Evolutionary conservation across 2,113 vertebrate species (phyloP).

Genomic region (Mustelus asterias): DNA sequence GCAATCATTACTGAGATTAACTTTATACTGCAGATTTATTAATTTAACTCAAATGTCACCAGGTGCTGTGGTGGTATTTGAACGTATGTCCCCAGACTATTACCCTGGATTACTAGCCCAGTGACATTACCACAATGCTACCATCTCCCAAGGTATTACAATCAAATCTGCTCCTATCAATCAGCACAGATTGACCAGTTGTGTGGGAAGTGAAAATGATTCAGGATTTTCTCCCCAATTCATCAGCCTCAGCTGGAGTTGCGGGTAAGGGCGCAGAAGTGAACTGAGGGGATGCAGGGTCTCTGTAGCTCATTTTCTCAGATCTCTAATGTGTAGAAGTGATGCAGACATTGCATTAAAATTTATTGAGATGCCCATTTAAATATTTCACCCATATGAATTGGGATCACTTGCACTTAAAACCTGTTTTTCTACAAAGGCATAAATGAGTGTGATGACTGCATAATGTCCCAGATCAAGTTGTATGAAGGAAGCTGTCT

Average conservation of each 20-base stretch:
- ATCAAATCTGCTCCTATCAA: not conserved
- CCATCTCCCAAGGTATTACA: not conserved
- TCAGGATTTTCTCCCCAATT: not conserved
- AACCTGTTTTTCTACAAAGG: not conserved
- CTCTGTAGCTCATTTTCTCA: not conserved
- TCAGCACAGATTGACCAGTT: too few species aligned
- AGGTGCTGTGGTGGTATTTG: too few species aligned
- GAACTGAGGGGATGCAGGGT: not conserved
- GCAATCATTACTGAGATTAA: too few species aligned
- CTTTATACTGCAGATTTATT: too few species aligned
- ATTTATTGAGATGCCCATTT: not conserved
- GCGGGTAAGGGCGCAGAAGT: too few species aligned
- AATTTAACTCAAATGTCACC: too few species aligned
- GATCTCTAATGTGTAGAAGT: not conserved
- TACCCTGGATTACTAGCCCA: too few species aligned
- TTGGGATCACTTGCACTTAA: not conserved
- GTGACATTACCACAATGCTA: too few species aligned
- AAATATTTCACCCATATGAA: not conserved
- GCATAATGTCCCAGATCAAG: not conserved
- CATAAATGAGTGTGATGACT: not conserved
- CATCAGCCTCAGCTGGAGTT: not conserved
- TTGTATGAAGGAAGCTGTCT: not conserved
- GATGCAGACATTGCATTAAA: not conserved
- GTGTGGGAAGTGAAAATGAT: not conserved
- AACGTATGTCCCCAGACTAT: too few species aligned